Percentiles rank a stretch among this genome's conserved stretches.
These are phyloP conservation scores for Picathartes gymnocephalus DNA, from an alignment of 2,113 vertebrate species.

Conservation along the genomic window DNA sequence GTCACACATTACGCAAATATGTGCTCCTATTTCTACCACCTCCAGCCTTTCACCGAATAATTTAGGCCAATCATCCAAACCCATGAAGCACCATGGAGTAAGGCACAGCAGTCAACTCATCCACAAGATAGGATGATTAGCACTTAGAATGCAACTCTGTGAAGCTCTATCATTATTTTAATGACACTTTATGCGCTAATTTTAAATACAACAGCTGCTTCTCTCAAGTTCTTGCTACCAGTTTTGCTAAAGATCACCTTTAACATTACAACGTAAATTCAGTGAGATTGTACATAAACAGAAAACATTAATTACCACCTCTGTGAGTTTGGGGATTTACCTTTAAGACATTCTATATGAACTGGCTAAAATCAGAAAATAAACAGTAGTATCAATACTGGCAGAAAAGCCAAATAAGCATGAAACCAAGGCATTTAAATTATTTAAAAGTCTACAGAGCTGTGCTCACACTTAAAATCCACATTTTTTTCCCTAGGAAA, in stretches of 20 bases:
- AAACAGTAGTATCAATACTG: not conserved
- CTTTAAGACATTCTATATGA: not conserved
- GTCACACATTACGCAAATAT: not conserved
- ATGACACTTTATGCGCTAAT: slow-evolving; percentile 15
- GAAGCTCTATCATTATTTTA: slow-evolving; percentile 26
- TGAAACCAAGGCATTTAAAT: not conserved
- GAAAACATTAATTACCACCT: not conserved
- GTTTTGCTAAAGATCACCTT: slow-evolving; percentile 46
- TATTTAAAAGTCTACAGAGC: not conserved
- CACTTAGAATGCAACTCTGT: not conserved
- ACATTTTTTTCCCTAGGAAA: not conserved
- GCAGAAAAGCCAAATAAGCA: slow-evolving; percentile 7
- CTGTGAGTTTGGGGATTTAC: not conserved
- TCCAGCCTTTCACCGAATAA: not conserved
- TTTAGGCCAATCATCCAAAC: not conserved
- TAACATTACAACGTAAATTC: slow-evolving; percentile 41
- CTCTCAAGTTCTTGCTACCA: slow-evolving; percentile 7
- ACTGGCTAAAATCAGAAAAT: not conserved
- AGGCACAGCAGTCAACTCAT: slow-evolving; percentile 27
- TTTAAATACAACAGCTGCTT: slow-evolving; percentile 43
- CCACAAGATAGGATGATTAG: not conserved
- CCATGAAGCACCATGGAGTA: not conserved
- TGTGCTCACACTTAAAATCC: not conserved
- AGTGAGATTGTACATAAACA: slow-evolving; percentile 1
- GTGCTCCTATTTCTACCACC: not conserved